phyloP scores from a whole-genome alignment of 2,888 invertebrate species.

The Flexamia atlantica region DNA sequence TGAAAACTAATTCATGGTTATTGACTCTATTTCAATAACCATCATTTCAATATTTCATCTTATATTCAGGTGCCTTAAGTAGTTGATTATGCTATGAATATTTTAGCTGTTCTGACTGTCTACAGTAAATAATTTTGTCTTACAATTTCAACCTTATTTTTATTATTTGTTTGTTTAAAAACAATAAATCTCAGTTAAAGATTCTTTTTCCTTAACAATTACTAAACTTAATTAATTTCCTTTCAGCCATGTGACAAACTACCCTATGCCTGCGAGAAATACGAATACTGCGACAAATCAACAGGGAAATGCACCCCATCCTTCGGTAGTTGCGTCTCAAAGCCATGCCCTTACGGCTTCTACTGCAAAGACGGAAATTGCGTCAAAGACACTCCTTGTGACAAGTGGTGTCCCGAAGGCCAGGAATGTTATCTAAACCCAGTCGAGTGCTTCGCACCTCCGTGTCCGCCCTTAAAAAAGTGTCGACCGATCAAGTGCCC shows the following conservation, averaged over 20 bases:
- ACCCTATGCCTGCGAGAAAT: neutral
- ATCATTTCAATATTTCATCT: no score
- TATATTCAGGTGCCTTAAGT: no score
- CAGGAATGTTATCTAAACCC: neutral
- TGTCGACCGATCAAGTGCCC: neutral
- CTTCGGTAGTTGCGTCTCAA: neutral
- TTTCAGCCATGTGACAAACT: neutral
- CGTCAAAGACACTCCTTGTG: neutral
- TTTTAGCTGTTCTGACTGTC: no score
- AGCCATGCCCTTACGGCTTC: neutral
- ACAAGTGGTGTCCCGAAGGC: neutral
- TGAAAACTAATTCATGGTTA: no score
- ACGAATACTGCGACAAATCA: neutral
- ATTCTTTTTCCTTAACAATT: no score
- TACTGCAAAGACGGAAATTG: conserved; percentile 6
- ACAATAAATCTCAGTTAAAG: no score
- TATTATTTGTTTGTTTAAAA: no score
- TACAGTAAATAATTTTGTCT: no score
- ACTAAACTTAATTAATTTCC: no score
- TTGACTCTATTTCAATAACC: no score
- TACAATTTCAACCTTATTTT: no score
- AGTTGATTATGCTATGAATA: no score
- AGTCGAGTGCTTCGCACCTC: neutral
- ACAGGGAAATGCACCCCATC: neutral
- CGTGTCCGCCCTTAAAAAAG: neutral